These are phyloP conservation scores for Meloidogyne hapla DNA, from an alignment of 1,140 invertebrate genomes.

Conservation along the genomic window DNA sequence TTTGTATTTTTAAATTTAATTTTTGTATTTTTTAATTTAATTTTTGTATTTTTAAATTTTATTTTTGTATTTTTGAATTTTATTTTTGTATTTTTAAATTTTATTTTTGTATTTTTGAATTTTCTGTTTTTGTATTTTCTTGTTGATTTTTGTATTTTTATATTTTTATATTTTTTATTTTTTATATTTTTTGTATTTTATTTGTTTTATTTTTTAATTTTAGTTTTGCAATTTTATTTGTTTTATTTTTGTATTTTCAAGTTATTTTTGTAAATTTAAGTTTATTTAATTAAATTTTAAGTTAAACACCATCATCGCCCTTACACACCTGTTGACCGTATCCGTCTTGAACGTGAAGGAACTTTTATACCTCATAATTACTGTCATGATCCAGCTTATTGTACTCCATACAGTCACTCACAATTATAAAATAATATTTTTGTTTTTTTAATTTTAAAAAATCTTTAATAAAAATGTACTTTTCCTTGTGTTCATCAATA, in stretches of 20 bases:
- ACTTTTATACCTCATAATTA: conserved; percentile 32
- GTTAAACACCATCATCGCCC: conserved; percentile 31
- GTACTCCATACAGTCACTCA: background rate
- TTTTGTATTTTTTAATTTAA: no score
- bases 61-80: no score
- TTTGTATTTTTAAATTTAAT: no score
- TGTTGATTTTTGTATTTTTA: no score
- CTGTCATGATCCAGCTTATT: conserved; percentile 34
- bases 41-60: background rate
- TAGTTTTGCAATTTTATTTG: no score
- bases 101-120: no score
- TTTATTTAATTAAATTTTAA: conserved; percentile 1
- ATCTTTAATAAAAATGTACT: background rate
- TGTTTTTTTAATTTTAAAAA: background rate
- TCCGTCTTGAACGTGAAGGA: conserved; percentile 24
- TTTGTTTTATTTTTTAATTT: no score
- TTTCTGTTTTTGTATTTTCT: background rate
- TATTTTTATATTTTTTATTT: background rate
- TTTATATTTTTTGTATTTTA: no score
- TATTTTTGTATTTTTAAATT: no score
- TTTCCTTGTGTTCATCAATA: background rate
- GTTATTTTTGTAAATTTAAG: background rate
- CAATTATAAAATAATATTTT: background rate
- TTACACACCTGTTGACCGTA: conserved; percentile 16
- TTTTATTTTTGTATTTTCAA: background rate